A percentile compares a stretch with the other conserved stretches of the same genome.
Evolutionary conservation across 2,888 invertebrate species (phyloP).

Genomic region (Sesia apiformis): DNA sequence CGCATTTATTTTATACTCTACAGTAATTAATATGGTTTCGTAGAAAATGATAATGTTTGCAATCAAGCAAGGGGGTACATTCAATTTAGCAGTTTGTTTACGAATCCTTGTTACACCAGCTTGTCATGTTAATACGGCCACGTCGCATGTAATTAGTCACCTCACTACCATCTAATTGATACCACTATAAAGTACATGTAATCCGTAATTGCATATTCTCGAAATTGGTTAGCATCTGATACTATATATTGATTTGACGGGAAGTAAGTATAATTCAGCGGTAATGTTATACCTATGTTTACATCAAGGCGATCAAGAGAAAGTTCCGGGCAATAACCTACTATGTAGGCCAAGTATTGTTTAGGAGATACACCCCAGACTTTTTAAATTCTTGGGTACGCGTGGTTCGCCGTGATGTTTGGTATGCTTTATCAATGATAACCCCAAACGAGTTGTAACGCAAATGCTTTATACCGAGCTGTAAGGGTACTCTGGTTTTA

Average conservation of each 20-base stretch:
- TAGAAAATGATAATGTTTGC: no score
- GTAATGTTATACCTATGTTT: not conserved
- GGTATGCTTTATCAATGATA: no score
- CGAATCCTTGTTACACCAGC: conserved; percentile 32
- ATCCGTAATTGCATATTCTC: conserved; percentile 21
- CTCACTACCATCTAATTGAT: conserved; percentile 25
- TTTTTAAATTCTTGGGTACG: no score
- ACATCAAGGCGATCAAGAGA: not conserved
- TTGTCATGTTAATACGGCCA: conserved; percentile 47
- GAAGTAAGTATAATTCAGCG: not conserved
- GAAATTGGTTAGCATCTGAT: conserved; percentile 15
- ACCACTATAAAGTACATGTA: conserved; percentile 14
- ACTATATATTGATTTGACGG: conserved; percentile 5
- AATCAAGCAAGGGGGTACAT: not conserved
- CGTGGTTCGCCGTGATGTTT: no score
- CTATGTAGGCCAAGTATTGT: no score
- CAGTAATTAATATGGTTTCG: no score
- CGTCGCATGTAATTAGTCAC: conserved; percentile 25
- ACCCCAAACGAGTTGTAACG: no score
- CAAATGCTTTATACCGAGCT: no score
- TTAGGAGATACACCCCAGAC: no score
- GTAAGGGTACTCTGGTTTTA: no score
- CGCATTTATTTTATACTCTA: no score
- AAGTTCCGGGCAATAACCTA: not conserved
- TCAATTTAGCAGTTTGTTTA: conserved; percentile 38